Conservation (phyloP, 2,797 vertebrate genomes). For the Bovichtus diacanthus region DNA sequence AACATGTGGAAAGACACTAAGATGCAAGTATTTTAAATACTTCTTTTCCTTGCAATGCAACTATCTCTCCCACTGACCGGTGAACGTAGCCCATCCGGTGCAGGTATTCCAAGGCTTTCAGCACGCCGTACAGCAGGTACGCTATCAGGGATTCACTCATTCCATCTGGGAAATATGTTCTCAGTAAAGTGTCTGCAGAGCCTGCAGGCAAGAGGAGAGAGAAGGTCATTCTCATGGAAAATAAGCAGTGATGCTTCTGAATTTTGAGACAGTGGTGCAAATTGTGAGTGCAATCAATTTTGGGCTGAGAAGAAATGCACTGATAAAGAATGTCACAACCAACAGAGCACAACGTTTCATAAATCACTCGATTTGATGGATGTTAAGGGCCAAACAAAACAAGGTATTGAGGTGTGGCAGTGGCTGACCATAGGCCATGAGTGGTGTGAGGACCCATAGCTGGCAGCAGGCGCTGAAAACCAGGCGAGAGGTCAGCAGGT, state of each 20-base stretch:
- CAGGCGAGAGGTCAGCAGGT: slow-evolving; percentile 93
- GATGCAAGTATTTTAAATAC: not conserved
- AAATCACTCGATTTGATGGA: no score
- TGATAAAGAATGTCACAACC: not conserved
- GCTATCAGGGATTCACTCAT: slow-evolving; percentile 97
- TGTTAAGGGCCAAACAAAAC: not conserved
- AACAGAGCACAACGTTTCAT: not conserved
- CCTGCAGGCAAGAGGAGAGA: slow-evolving; percentile 76
- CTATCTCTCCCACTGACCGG: slow-evolving; percentile 83
- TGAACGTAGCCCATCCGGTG: slow-evolving; percentile 97
- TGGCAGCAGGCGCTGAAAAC: slow-evolving; percentile 94
- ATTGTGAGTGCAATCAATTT: not conserved
- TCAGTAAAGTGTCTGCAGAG: slow-evolving; percentile 93
- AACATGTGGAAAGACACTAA: not conserved
- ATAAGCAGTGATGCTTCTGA: not conserved
- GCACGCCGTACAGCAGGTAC: slow-evolving; percentile 92
- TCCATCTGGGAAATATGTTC: slow-evolving; percentile 94
- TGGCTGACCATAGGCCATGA: slow-evolving; percentile 95
- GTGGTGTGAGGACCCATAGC: slow-evolving; percentile 96
- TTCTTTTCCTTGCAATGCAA: not conserved
- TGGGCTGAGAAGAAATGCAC: not conserved
- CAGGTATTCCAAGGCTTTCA: slow-evolving; percentile 94
- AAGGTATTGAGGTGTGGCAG: not conserved
- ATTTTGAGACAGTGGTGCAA: not conserved
- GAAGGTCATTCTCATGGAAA: not conserved